A percentile compares a stretch with the other conserved stretches of the same genome.
phyloP scores from a whole-genome alignment of 2,797 vertebrate species.

The Champsocephalus gunnari region DNA sequence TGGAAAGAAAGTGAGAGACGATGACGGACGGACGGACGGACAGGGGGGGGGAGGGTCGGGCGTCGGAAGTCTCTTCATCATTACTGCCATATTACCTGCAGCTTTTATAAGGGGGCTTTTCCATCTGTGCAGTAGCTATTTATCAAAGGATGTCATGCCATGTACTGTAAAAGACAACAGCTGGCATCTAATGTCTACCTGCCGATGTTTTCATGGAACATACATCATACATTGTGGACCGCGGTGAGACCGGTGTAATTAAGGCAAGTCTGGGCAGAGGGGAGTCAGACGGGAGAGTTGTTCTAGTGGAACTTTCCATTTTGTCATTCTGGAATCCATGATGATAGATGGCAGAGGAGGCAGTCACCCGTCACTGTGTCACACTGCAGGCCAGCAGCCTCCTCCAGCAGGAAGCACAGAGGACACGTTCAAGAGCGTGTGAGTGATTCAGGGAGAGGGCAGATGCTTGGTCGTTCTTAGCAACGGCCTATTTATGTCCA shows the following conservation, averaged over 20 bases:
- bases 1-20: slow-evolving; percentile 43
- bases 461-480: not conserved
- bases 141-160: slow-evolving; percentile 53
- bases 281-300: slow-evolving; percentile 32
- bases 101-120: slow-evolving; percentile 63
- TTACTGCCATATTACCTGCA: slow-evolving; percentile 1
- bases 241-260: slow-evolving; percentile 60
- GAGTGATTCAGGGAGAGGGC: not conserved
- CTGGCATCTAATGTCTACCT: slow-evolving; percentile 69
- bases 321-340: slow-evolving; percentile 73
- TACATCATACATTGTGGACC: slow-evolving; percentile 14
- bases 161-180: slow-evolving; percentile 62
- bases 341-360: slow-evolving; percentile 67
- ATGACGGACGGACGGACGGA: not conserved
- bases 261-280: slow-evolving; percentile 66
- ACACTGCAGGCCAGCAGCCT: slow-evolving; percentile 34
- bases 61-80: slow-evolving; percentile 46
- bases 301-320: slow-evolving; percentile 73
- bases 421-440: slow-evolving; percentile 13
- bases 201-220: slow-evolving; percentile 42
- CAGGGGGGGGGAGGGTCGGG: slow-evolving; percentile 8
- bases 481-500: not conserved
- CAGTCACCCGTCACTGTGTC: slow-evolving; percentile 45
- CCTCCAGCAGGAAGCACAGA: slow-evolving; percentile 25
- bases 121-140: slow-evolving; percentile 53